Conservation (phyloP, 2,797 vertebrate species). For the Prunella strophiata region DNA sequence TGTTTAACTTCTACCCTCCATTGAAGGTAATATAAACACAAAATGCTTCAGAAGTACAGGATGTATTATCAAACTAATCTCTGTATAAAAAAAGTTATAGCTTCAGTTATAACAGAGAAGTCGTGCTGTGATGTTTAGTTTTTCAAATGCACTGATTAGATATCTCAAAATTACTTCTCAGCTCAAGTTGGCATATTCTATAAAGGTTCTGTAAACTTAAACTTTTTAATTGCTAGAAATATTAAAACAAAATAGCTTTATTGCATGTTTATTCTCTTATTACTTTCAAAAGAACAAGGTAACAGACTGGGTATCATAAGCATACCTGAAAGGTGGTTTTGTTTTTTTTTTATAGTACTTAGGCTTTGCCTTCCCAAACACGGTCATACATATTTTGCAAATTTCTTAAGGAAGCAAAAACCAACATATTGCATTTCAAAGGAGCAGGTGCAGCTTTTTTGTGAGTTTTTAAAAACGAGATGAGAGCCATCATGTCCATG, state of each 20-base stretch:
- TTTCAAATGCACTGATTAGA: conserved; percentile 66
- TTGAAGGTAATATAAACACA: conserved; percentile 73
- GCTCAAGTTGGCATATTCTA: conserved; percentile 74
- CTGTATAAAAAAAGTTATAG: conserved; percentile 70
- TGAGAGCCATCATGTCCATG: conserved; percentile 61
- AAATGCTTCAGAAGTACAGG: conserved; percentile 70
- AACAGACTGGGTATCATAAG: conserved; percentile 62
- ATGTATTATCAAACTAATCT: conserved; percentile 72
- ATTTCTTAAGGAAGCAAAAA: conserved; percentile 53
- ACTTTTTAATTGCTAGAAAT: conserved; percentile 72
- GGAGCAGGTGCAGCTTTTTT: conserved; percentile 57
- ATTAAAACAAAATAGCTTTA: conserved; percentile 69
- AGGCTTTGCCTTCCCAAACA: conserved; percentile 46
- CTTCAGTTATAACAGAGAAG: conserved; percentile 68
- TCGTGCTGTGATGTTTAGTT: conserved; percentile 58
- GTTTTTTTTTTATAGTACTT: not conserved
- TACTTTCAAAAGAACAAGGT: conserved; percentile 65
- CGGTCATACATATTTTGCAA: conserved; percentile 52
- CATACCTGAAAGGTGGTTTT: conserved; percentile 27
- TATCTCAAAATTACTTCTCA: conserved; percentile 58
- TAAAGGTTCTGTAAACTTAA: conserved; percentile 77
- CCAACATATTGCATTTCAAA: conserved; percentile 64
- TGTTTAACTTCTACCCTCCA: conserved; percentile 65
- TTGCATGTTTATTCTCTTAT: conserved; percentile 71
- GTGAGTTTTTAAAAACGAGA: conserved; percentile 64